Conservation (phyloP, 2,113 vertebrate species). For the Limanda limanda region DNA sequence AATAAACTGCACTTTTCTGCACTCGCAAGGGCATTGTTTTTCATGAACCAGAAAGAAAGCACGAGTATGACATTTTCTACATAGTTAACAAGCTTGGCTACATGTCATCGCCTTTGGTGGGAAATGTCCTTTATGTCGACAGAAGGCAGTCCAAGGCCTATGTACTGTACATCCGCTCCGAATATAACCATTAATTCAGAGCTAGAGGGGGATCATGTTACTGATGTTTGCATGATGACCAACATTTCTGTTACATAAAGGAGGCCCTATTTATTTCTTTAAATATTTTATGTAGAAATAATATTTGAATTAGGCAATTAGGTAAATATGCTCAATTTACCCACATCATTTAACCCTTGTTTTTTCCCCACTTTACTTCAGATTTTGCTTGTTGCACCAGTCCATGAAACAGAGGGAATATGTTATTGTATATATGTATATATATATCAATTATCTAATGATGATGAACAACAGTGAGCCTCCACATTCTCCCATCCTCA, state of each 20-base stretch:
- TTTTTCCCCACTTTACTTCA: not conserved
- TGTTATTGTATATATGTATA: not conserved
- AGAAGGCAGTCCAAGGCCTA: conserved; percentile 23
- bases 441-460: conserved; percentile 18
- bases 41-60: conserved; percentile 42
- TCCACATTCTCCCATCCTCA: not conserved
- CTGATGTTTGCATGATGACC: conserved; percentile 8
- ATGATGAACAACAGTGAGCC: conserved; percentile 41
- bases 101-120: conserved; percentile 51
- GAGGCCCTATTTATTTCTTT: not conserved
- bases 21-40: conserved; percentile 30
- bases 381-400: not conserved
- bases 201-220: conserved; percentile 13
- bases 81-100: conserved; percentile 62
- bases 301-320: not conserved
- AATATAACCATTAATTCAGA: conserved; percentile 39
- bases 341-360: not conserved
- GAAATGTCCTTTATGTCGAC: conserved; percentile 64
- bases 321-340: conserved; percentile 1
- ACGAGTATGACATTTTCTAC: conserved; percentile 63
- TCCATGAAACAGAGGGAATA: not conserved
- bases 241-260: conserved; percentile 11
- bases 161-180: conserved; percentile 37
- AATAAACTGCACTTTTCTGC: conserved; percentile 42
- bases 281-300: not conserved